Evolutionary conservation across 2,113 vertebrate genomes (phyloP).

Genomic region (Epinephelus cyanopodus): DNA sequence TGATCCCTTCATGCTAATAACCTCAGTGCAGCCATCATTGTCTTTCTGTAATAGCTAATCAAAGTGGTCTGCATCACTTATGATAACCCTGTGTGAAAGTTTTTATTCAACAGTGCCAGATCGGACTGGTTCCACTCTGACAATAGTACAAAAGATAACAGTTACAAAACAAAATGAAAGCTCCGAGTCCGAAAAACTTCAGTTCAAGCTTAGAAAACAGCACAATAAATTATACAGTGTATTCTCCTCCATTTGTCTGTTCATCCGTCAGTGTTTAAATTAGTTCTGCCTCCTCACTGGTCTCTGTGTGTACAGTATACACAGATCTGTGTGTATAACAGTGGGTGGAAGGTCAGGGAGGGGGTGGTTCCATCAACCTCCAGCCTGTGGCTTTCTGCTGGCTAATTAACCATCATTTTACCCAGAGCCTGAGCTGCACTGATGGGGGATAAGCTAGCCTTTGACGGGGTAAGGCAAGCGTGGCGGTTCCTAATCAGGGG

Average conservation of each 20-base stretch:
- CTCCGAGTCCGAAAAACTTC: background rate
- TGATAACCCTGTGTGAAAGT: background rate
- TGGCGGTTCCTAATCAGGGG: constrained; percentile 79
- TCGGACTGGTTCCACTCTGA: background rate
- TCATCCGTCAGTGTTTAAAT: constrained; percentile 8
- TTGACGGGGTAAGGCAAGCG: constrained; percentile 77
- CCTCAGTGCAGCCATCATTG: background rate
- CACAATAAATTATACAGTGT: background rate
- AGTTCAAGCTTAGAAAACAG: constrained; percentile 9
- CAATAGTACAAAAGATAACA: background rate
- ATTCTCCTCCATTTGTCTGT: background rate
- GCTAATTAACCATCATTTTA: constrained; percentile 76
- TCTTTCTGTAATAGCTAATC: constrained; percentile 30
- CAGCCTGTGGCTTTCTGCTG: constrained; percentile 66
- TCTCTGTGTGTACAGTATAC: background rate
- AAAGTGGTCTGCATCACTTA: constrained; percentile 23
- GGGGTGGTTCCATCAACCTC: constrained; percentile 22
- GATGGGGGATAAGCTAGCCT: constrained; percentile 76
- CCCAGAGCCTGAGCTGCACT: constrained; percentile 59
- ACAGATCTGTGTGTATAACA: constrained; percentile 11
- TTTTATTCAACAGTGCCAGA: constrained; percentile 4
- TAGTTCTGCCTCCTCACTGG: constrained; percentile 12
- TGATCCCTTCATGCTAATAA: constrained; percentile 37
- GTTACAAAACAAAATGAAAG: background rate
- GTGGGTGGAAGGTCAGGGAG: constrained; percentile 7